Evolutionary conservation across 2,797 vertebrate species (phyloP).

Genomic region (Moxostoma hubbsi): DNA sequence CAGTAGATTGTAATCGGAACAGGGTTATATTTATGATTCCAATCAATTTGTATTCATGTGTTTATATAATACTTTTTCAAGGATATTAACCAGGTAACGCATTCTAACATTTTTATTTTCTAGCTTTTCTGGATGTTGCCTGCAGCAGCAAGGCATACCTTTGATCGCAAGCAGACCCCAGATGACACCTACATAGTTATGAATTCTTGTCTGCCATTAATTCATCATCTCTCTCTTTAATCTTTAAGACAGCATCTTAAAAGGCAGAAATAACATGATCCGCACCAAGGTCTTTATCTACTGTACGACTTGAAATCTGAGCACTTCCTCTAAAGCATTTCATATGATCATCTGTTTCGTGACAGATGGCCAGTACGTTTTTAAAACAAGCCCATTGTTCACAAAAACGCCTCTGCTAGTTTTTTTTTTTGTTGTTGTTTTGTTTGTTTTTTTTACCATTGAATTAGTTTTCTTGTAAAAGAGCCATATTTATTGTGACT

Average conservation of each 20-base stretch:
- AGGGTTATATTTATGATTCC: neutral
- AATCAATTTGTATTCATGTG: neutral
- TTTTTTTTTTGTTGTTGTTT: too few species aligned
- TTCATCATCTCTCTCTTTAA: neutral
- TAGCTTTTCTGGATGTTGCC: constrained; percentile 5
- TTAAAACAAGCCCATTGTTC: constrained; percentile 18
- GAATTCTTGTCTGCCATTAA: neutral
- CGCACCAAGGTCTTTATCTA: constrained; percentile 10
- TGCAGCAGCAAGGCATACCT: neutral
- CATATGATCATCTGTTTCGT: neutral
- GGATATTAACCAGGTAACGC: neutral
- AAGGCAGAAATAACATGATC: neutral
- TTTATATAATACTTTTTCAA: neutral
- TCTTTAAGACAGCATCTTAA: constrained; percentile 15
- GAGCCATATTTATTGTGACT: neutral
- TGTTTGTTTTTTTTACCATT: constrained; percentile 21
- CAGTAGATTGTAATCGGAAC: too few species aligned
- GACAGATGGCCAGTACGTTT: neutral
- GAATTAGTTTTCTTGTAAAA: constrained; percentile 35
- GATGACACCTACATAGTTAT: neutral
- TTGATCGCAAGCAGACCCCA: constrained; percentile 1
- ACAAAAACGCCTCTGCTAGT: neutral
- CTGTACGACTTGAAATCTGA: neutral
- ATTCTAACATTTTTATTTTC: neutral
- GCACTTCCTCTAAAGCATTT: constrained; percentile 9